phyloP scores from a whole-genome alignment of 2,888 invertebrate species.

The Drosophila yooni region DNA sequence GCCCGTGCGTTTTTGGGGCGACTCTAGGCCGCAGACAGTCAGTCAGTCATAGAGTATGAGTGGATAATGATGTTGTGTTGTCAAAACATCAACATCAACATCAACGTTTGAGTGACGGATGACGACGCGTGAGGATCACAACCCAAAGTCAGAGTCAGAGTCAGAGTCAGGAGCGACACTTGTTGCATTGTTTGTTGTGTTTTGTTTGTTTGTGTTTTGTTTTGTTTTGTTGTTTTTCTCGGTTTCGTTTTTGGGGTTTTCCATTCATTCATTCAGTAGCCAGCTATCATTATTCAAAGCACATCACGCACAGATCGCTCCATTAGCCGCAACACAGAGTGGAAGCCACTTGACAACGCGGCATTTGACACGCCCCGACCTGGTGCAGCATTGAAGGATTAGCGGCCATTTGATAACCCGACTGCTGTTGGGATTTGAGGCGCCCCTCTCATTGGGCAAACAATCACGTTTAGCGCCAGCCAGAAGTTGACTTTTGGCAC shows the following conservation, averaged over 20 bases:
- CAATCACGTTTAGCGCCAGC: slow-evolving; percentile 28
- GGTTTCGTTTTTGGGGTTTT: slow-evolving; percentile 13
- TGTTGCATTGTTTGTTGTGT: slow-evolving; percentile 43
- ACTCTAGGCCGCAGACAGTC: not conserved
- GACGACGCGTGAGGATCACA: slow-evolving; percentile 70
- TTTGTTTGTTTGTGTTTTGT: slow-evolving; percentile 23
- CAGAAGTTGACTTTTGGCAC: slow-evolving; percentile 45
- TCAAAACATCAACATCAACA: slow-evolving; percentile 76
- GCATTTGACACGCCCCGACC: slow-evolving; percentile 43
- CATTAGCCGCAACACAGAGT: slow-evolving; percentile 30
- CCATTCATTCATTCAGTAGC: slow-evolving; percentile 37
- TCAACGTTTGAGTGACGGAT: slow-evolving; percentile 65
- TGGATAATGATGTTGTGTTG: slow-evolving; percentile 79
- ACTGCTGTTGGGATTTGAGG: slow-evolving; percentile 27
- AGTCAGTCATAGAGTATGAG: slow-evolving; percentile 41
- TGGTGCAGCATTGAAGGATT: slow-evolving; percentile 63
- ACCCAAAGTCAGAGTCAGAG: slow-evolving; percentile 25
- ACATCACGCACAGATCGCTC: slow-evolving; percentile 42
- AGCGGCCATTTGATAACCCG: slow-evolving; percentile 59
- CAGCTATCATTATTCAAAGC: slow-evolving; percentile 61
- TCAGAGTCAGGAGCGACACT: slow-evolving; percentile 45
- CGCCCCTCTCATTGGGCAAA: slow-evolving; percentile 32
- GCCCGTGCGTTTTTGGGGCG: slow-evolving; percentile 29
- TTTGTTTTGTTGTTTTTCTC: slow-evolving; percentile 12
- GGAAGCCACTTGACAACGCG: slow-evolving; percentile 34